Evolutionary conservation across 1,140 invertebrate species (phyloP), one percentile per base, ranked within the genome.

Genomic region (Drosophila lini): DNA sequence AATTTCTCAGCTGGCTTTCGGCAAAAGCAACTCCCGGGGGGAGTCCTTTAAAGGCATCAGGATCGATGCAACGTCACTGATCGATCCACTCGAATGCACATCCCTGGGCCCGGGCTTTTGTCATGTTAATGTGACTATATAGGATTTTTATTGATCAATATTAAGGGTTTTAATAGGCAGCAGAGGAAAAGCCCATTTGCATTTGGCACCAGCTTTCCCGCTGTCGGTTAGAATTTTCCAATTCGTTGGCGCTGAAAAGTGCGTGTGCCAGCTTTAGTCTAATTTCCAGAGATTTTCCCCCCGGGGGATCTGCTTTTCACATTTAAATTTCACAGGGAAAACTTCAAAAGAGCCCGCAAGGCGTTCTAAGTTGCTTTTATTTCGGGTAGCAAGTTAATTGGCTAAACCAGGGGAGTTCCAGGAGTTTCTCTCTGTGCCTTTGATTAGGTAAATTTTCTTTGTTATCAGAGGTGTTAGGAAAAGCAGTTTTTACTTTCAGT

Each of bases 41-140:
- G 62, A 65, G 47, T 64, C 57, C 52, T 41, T 52, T 36, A 40
- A n/a, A n/a, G 36, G n/a, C 68, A 63, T 71, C 70, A 38, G 68
- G 68, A 69, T 77, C 74, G 68, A 63, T 71, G 47, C 62, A 78
- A n/a, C 45, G 69, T 63, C 52, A 73, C 56, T 45, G 61, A 83
- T 62, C 64, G 70, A 79, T 65, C 69, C 70, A 81, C 84, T 77
- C 81, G 71, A 65, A 10, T 86, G 83, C 80, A 71, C 78, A 64
- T 65, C 40, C 65, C 47, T 31, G 58, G 58, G 48, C 31, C 19
- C 31, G 36, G 47, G 63, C 71, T 75, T 88, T 88, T 88, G 84
- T 88, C 84, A 88, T 88, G 84, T 75, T 89, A 88, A 88, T 88
- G 69, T 75, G 78, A 78, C 83, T 59, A 84, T 89, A 88, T 89